A percentile compares a stretch with the other conserved stretches of the same genome.
Conservation (phyloP, 2,888 invertebrate species). For the Loripinus fragilis region DNA sequence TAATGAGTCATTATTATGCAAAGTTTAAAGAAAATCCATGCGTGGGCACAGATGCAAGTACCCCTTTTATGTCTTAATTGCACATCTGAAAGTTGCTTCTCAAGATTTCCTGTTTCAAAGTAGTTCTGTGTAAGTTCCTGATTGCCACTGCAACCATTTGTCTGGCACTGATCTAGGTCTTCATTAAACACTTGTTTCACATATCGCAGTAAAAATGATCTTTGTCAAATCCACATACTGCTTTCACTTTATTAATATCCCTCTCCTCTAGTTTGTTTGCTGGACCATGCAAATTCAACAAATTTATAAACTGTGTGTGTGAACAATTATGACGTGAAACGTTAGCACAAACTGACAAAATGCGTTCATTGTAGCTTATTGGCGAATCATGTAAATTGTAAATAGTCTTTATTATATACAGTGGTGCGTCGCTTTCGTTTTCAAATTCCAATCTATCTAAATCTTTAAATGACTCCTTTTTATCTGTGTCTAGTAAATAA, state of each 20-base stretch:
- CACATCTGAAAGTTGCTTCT: neutral
- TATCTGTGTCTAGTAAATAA: neutral
- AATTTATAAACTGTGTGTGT: neutral
- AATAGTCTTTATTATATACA: neutral
- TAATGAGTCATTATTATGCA: too few species aligned
- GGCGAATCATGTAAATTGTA: neutral
- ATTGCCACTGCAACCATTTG: conserved; percentile 13
- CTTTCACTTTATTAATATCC: neutral
- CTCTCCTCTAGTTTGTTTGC: neutral
- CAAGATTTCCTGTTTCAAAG: neutral
- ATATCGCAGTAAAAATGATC: conserved; percentile 1
- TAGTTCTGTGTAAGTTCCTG: neutral
- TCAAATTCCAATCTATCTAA: neutral
- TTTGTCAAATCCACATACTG: neutral
- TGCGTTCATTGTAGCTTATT: neutral
- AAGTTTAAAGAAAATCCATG: too few species aligned
- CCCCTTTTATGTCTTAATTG: neutral
- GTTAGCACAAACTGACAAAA: neutral
- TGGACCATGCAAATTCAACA: neutral
- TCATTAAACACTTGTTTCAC: conserved; percentile 1
- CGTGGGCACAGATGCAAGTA: too few species aligned
- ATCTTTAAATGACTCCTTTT: neutral
- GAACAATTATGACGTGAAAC: neutral
- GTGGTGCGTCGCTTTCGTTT: neutral
- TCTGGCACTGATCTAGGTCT: conserved; percentile 5